Percentiles rank a stretch among this genome's conserved stretches.
Evolutionary conservation across 2,797 vertebrate genomes (phyloP).

Genomic region (Parotocinclus haroldoi): DNA sequence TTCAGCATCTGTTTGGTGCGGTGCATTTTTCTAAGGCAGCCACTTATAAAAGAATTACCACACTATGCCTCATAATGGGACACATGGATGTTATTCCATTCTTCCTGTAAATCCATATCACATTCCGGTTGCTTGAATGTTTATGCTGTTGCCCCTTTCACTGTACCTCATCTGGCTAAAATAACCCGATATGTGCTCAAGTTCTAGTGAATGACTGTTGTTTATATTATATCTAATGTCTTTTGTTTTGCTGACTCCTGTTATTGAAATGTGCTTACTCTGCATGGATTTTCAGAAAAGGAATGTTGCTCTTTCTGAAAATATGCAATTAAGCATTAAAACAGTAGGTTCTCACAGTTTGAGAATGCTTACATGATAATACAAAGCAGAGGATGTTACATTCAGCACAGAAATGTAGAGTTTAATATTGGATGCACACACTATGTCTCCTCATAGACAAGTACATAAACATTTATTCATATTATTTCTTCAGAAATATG

Average conservation of each 20-base stretch:
- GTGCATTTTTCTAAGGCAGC: conserved; percentile 11
- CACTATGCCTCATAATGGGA: conserved; percentile 12
- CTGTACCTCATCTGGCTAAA: conserved; percentile 3
- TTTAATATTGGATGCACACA: no score
- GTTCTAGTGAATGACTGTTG: conserved; percentile 14
- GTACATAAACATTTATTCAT: no score
- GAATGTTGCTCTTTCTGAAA: background rate
- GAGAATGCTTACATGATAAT: no score
- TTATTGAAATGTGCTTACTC: conserved; percentile 14
- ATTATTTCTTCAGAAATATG: no score
- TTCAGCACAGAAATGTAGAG: no score
- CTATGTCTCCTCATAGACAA: no score
- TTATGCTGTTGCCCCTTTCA: background rate
- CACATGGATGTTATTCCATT: background rate
- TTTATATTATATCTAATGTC: conserved; percentile 10
- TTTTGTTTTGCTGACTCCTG: conserved; percentile 2
- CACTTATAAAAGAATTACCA: conserved; percentile 31
- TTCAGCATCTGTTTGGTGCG: conserved; percentile 21
- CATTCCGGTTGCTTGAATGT: conserved; percentile 2
- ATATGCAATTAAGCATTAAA: background rate
- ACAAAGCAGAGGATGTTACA: no score
- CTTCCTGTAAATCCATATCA: background rate
- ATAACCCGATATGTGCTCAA: conserved; percentile 15
- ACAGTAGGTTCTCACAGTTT: background rate
- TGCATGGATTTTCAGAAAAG: background rate